A percentile compares a stretch with the other conserved stretches of the same genome.
Conservation (phyloP, 2,113 vertebrate species). For the Erinaceus europaeus region DNA sequence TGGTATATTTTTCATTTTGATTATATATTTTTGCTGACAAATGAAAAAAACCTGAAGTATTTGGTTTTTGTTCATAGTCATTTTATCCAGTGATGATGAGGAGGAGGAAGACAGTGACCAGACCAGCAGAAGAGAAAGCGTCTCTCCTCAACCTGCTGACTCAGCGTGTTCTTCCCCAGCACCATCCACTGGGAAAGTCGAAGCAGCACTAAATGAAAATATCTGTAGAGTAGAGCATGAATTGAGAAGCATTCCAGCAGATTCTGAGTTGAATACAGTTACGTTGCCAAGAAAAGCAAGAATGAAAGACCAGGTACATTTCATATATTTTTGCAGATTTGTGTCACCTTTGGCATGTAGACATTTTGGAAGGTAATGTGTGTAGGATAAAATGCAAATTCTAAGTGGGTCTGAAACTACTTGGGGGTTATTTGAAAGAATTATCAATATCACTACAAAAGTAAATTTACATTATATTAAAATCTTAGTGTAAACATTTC, state of each 20-base stretch:
- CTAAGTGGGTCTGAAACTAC: neutral
- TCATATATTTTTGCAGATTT: neutral
- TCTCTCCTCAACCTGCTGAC: constrained; percentile 92
- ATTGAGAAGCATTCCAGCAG: constrained; percentile 82
- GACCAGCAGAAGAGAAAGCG: constrained; percentile 88
- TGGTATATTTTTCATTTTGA: neutral
- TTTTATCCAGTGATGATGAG: constrained; percentile 94
- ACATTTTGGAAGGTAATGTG: constrained; percentile 14
- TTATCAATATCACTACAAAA: neutral
- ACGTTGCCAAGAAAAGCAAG: constrained; percentile 88
- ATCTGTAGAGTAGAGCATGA: constrained; percentile 85
- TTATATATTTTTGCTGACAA: constrained; percentile 40
- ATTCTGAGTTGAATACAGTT: constrained; percentile 84
- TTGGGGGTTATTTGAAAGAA: neutral
- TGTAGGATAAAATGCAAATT: neutral
- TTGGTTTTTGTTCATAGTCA: constrained; percentile 85
- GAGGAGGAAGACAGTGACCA: constrained; percentile 89
- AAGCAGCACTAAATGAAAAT: constrained; percentile 91
- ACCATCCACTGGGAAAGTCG: constrained; percentile 91
- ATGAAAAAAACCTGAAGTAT: constrained; percentile 71
- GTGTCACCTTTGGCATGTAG: neutral
- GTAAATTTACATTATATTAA: neutral
- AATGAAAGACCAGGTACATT: constrained; percentile 94
- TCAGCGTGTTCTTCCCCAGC: constrained; percentile 93
- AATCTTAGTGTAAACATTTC: neutral